Conservation (phyloP, 2,113 vertebrate species). For the Psittacara wagleri region DNA sequence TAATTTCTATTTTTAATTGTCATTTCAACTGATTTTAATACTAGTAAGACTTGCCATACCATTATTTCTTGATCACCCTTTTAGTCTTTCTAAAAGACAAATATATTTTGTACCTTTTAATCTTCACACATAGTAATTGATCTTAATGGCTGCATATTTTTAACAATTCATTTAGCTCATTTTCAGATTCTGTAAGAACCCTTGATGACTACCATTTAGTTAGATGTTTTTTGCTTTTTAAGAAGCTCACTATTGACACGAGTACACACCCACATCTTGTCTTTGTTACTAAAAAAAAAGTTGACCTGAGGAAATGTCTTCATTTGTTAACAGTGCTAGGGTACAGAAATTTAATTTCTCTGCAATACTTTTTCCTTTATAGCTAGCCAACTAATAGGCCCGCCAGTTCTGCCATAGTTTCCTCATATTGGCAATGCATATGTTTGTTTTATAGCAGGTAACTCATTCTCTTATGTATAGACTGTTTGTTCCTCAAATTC, state of each 20-base stretch:
- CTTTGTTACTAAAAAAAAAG: not conserved
- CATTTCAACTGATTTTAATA: not conserved
- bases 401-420: not conserved
- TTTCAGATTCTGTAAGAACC: not conserved
- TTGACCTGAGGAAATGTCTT: not conserved
- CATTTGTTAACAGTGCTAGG: not conserved
- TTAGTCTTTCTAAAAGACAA: not conserved
- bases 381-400: not conserved
- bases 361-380: not conserved
- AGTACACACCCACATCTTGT: not conserved
- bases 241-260: not conserved
- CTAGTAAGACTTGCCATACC: not conserved
- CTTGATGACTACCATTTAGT: not conserved
- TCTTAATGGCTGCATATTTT: slow-evolving; percentile 29
- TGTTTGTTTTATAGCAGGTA: not conserved
- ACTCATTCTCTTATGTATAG: not conserved
- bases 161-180: slow-evolving; percentile 34
- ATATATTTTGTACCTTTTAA: not conserved
- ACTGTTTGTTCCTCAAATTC: not conserved
- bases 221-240: not conserved
- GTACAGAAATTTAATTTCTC: not conserved
- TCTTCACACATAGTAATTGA: not conserved
- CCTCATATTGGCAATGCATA: not conserved
- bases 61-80: not conserved
- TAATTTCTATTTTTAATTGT: slow-evolving; percentile 10